phyloP scores from a whole-genome alignment of 2,888 invertebrate species.

The Polietes domitor region DNA sequence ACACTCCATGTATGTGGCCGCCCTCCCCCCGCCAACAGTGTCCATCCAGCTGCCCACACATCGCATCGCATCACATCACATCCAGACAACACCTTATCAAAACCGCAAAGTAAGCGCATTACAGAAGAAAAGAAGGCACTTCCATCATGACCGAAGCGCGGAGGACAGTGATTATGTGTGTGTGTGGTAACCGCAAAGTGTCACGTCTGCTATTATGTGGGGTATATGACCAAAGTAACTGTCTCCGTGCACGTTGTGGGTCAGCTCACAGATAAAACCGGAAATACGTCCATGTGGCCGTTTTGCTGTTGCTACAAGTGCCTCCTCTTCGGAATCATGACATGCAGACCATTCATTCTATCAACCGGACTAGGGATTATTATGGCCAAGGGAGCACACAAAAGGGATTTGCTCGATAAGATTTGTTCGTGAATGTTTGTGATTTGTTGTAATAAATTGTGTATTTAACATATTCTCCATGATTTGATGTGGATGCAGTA shows the following conservation, averaged over 20 bases:
- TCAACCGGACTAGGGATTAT: too few relatives aligned
- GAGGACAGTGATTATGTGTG: neutral
- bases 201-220: constrained; percentile 56
- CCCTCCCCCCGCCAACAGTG: neutral
- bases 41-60: neutral
- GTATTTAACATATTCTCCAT: too few relatives aligned
- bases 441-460: neutral
- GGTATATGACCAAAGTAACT: constrained; percentile 40
- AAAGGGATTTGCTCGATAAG: neutral
- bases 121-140: constrained; percentile 31
- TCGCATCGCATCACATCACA: neutral
- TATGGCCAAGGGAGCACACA: neutral
- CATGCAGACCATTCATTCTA: too few relatives aligned
- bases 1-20: neutral
- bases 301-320: constrained; percentile 23
- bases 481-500: too few relatives aligned
- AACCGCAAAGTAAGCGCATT: constrained; percentile 42
- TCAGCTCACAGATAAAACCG: constrained; percentile 63
- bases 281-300: constrained; percentile 45
- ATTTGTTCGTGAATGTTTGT: neutral
- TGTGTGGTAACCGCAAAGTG: constrained; percentile 57
- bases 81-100: constrained; percentile 14
- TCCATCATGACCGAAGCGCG: neutral
- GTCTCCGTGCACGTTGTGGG: constrained; percentile 55
- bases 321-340: too few relatives aligned